phyloP scores from a whole-genome alignment of 2,113 vertebrate genomes.

The Tauraco erythrolophus region DNA sequence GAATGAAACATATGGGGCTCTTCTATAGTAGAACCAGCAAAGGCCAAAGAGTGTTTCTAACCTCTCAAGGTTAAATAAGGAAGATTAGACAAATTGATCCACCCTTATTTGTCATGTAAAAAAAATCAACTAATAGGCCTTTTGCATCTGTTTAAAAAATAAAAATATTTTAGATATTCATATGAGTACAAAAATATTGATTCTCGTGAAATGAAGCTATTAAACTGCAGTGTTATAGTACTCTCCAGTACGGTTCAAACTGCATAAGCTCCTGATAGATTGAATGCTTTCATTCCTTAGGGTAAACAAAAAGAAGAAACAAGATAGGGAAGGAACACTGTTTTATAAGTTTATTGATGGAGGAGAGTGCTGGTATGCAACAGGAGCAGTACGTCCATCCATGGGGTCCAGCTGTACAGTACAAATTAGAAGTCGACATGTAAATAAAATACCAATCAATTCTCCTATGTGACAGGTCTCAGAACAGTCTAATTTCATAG shows the following conservation, averaged over 20 bases:
- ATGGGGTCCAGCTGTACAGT: background rate
- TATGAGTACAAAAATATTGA: slow-evolving; percentile 2
- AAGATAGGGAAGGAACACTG: background rate
- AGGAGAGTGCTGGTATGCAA: background rate
- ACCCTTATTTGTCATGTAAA: background rate
- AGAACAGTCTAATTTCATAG: background rate
- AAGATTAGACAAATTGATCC: background rate
- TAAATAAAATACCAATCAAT: background rate
- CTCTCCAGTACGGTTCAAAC: background rate
- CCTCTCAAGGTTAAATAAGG: background rate
- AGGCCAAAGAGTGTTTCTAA: background rate
- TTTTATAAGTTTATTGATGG: background rate
- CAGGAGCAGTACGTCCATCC: background rate
- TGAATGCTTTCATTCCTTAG: background rate
- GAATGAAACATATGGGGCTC: background rate
- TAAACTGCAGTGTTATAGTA: background rate
- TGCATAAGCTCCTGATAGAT: background rate
- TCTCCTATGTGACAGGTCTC: background rate
- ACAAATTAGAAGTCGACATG: background rate
- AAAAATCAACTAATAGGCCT: background rate
- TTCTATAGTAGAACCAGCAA: background rate
- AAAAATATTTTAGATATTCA: background rate
- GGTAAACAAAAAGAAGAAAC: background rate
- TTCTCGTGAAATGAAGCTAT: background rate
- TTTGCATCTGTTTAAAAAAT: background rate